Conservation (phyloP, 2,888 invertebrate genomes). For the Cerceris rybyensis region DNA sequence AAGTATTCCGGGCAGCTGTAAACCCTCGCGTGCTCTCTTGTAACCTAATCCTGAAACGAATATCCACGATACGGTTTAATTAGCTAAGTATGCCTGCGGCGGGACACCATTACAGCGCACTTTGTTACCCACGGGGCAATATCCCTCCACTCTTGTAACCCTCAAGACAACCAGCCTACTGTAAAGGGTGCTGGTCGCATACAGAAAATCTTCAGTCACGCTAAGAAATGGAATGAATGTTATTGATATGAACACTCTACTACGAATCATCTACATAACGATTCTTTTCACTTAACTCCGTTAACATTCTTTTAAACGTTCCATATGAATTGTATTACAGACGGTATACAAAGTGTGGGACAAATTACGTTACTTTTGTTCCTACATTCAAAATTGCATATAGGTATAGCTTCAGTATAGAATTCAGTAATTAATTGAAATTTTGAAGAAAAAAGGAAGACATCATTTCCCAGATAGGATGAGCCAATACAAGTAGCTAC, state of each 20-base stretch:
- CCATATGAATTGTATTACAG: neutral
- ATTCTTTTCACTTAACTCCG: constrained; percentile 2
- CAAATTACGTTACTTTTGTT: too few relatives aligned
- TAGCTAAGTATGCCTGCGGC: constrained; percentile 72
- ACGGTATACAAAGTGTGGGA: neutral
- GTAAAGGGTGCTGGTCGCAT: constrained; percentile 59
- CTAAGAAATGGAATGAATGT: constrained; percentile 64
- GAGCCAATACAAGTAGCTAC: too few relatives aligned
- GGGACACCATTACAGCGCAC: constrained; percentile 67
- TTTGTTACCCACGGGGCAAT: constrained; percentile 58
- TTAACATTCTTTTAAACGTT: neutral
- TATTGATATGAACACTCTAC: constrained; percentile 58
- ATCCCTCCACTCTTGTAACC: constrained; percentile 27
- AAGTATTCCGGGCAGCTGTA: constrained; percentile 46
- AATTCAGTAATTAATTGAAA: too few relatives aligned
- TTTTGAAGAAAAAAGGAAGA: too few relatives aligned
- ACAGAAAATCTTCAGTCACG: constrained; percentile 67
- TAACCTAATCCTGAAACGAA: constrained; percentile 56
- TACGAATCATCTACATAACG: constrained; percentile 6
- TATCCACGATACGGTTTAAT: constrained; percentile 71
- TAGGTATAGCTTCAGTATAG: too few relatives aligned
- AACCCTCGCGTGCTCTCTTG: constrained; percentile 48
- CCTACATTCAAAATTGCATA: too few relatives aligned
- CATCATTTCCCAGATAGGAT: too few relatives aligned
- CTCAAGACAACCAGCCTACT: constrained; percentile 48